Conservation (phyloP, 2,888 invertebrate species). For the Subacronicta megacephala region DNA sequence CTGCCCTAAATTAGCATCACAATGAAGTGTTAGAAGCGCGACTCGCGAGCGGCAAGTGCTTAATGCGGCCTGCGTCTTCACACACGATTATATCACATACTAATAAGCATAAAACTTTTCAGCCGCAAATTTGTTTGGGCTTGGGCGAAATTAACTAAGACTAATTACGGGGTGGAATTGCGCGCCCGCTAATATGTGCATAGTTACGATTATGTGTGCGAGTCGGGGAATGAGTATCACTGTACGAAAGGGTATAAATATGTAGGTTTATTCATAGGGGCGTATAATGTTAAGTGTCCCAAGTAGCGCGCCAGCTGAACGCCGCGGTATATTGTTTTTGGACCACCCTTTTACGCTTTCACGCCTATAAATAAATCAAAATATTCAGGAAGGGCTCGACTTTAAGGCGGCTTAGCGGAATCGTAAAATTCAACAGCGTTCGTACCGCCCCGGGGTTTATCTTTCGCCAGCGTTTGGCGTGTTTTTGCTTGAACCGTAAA, state of each 20-base stretch:
- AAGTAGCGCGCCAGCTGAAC: conserved; percentile 73
- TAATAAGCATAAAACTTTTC: conserved; percentile 83
- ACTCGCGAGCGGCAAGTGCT: conserved; percentile 81
- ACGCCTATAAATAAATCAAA: conserved; percentile 89
- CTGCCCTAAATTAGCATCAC: conserved; percentile 88
- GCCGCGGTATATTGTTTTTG: conserved; percentile 85
- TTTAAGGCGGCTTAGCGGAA: conserved; percentile 89
- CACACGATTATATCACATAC: conserved; percentile 83
- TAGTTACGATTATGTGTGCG: conserved; percentile 50
- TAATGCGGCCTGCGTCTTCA: conserved; percentile 83
- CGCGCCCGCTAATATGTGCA: conserved; percentile 29
- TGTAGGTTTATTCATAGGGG: conserved; percentile 69
- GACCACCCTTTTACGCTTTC: conserved; percentile 87
- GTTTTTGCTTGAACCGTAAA: conserved; percentile 88
- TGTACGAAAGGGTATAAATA: conserved; percentile 57
- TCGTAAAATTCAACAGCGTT: conserved; percentile 89
- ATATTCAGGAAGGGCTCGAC: conserved; percentile 89
- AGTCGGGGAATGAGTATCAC: conserved; percentile 51
- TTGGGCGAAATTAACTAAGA: conserved; percentile 66
- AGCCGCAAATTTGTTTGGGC: conserved; percentile 78
- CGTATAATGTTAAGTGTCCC: conserved; percentile 78
- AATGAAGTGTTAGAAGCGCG: conserved; percentile 86
- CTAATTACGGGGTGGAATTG: conserved; percentile 60
- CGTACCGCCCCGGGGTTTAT: conserved; percentile 84
- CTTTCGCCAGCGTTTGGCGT: conserved; percentile 82